Conservation (phyloP, 2,113 vertebrate species). For the Catharus bicknelli region DNA sequence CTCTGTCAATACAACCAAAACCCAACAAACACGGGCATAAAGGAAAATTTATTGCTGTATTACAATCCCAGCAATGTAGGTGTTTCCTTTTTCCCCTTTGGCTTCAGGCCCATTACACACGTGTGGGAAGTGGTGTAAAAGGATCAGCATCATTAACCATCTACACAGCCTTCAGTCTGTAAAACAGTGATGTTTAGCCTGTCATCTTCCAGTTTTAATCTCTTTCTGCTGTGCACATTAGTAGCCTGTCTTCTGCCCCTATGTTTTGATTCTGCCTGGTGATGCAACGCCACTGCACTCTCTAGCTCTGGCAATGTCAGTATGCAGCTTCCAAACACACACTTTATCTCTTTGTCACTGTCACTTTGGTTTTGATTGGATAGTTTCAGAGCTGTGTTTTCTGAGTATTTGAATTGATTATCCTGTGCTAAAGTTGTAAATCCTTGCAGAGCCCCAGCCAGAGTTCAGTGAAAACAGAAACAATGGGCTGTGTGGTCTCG, state of each 20-base stretch:
- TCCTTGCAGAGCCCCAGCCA: not conserved
- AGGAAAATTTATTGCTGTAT: not conserved
- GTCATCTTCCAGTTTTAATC: not conserved
- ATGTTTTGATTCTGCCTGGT: not conserved
- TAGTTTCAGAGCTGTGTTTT: not conserved
- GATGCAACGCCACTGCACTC: not conserved
- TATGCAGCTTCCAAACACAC: not conserved
- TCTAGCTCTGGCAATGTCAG: not conserved
- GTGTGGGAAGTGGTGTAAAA: accelerated
- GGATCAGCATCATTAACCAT: not conserved
- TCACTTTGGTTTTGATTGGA: not conserved
- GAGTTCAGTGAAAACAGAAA: not conserved
- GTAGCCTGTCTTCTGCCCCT: not conserved
- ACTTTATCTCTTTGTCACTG: not conserved
- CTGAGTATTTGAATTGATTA: not conserved
- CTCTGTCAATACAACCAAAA: not conserved
- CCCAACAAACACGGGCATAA: not conserved
- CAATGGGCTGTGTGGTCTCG: not conserved
- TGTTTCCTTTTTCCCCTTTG: not conserved
- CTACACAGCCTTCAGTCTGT: not conserved
- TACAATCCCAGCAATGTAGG: not conserved
- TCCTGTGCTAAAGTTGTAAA: not conserved
- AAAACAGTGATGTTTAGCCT: not conserved
- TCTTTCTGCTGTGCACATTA: not conserved
- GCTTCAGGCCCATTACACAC: accelerated